Base-by-base conservation (phyloP, 1,140 invertebrate species). In the Acromyrmex charruanus region DNA sequence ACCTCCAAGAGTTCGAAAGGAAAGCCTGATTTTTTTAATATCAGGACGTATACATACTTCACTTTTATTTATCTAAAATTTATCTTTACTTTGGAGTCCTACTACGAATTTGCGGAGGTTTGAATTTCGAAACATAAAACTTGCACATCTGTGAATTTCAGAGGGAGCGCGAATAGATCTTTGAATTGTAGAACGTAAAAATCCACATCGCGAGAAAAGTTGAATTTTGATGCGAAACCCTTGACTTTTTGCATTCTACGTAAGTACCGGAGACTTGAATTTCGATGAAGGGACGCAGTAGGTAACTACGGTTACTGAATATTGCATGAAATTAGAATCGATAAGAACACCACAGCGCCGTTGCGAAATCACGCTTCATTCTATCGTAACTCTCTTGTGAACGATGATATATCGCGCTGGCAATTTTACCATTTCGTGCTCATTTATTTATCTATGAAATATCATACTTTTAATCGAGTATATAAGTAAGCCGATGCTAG, bases 291-390 rank as follows among this genome's bases (percentile, higher is more conserved):
- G 25, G 44, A 58, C 55, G 53, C 35, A 44, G 58, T n/a, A 63
- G 69, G 80, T 75, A 84, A 84, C 80, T 75, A 84, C 80, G 69
- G 80, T 84, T 75, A 58, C 80, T 84, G 80, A 84, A 84, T 84
- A 84, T 84, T 84, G 69, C 80, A 84, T 84, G 69, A 84, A 84
- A 84, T 84, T 84, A 84, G 75, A 84, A 84, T 84, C 80, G 80
- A 84, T 84, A 84, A 75, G 80, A 84, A 61, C 55, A 71, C 69
- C 55, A 5, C 80, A 28, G 51, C 35, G 35, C 51, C 51, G 68
- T 25, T 59, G 18, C 6, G n/a, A 84, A 84, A 84, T 84, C 69
- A 75, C 69, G 69, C 39, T 51, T 55, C 39, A 25, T 39, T 75
- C 69, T 51, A 75, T 75, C 80, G 53, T 75, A 74, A 75, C 25